Conservation (phyloP, 92 coral and sea anemone species). For the Virgularia gustaviana region DNA sequence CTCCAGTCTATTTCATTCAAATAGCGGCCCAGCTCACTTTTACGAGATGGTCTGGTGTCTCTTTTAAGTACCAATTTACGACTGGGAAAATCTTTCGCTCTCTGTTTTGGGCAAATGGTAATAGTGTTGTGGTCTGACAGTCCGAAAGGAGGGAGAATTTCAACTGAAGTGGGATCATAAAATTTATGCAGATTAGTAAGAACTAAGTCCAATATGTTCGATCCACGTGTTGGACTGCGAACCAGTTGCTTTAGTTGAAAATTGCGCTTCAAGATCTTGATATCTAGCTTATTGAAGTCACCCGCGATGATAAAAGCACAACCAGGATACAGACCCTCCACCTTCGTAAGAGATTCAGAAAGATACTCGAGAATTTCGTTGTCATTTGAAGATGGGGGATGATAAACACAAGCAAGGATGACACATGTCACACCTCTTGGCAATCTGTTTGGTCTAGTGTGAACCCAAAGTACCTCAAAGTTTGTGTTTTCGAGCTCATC, state of each 20-base stretch:
- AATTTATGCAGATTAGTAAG: slow-evolving; percentile 4
- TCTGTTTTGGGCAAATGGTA: slow-evolving; percentile 1
- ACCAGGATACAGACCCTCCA: slow-evolving; percentile 5
- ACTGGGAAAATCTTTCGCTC: slow-evolving; percentile 12
- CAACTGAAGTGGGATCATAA: neutral
- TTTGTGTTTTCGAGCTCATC: slow-evolving; percentile 24
- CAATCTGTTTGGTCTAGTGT: slow-evolving; percentile 5
- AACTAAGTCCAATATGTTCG: slow-evolving; percentile 5
- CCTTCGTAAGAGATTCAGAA: neutral
- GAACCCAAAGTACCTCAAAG: slow-evolving; percentile 30
- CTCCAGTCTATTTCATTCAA: slow-evolving; percentile 14
- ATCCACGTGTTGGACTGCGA: slow-evolving; percentile 5
- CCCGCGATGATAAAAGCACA: slow-evolving; percentile 12
- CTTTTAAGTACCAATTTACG: slow-evolving; percentile 10
- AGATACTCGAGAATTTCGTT: slow-evolving; percentile 2
- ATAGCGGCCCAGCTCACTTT: slow-evolving; percentile 30
- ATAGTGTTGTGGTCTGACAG: slow-evolving; percentile 16
- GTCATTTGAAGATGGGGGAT: slow-evolving; percentile 20
- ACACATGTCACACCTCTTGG: slow-evolving; percentile 28
- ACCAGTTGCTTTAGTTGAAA: slow-evolving; percentile 6
- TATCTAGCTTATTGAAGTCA: neutral
- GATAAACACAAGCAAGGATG: slow-evolving; percentile 22
- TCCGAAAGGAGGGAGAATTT: slow-evolving; percentile 16
- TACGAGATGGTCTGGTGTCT: slow-evolving; percentile 36
- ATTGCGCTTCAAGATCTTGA: neutral